Evolutionary conservation across 2,888 invertebrate species (phyloP).

Genomic region (Ormia ochracea): DNA sequence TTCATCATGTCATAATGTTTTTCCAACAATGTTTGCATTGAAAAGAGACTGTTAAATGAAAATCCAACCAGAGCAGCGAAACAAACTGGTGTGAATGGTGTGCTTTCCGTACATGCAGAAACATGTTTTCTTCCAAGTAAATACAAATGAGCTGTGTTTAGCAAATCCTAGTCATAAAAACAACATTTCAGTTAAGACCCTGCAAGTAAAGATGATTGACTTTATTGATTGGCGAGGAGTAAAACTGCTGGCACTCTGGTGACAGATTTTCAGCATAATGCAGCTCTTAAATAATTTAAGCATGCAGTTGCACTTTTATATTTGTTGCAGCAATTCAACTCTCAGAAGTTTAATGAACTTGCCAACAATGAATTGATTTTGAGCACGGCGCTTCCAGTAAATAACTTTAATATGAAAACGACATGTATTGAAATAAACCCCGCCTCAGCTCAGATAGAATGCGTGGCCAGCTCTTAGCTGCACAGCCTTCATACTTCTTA

Average conservation of each 20-base stretch:
- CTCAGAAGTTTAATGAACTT: slow-evolving; percentile 20
- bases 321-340: neutral
- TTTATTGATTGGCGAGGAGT: no score
- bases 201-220: neutral
- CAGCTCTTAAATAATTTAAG: neutral
- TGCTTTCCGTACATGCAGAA: neutral
- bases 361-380: slow-evolving; percentile 13
- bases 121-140: neutral
- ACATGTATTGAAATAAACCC: neutral
- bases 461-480: slow-evolving; percentile 3
- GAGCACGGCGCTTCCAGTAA: neutral
- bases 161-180: neutral
- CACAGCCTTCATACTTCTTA: slow-evolving; percentile 12
- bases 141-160: neutral
- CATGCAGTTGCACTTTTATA: neutral
- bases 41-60: neutral
- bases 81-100: neutral
- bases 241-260: no score
- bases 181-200: no score
- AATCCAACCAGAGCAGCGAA: neutral
- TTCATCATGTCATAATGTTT: slow-evolving; percentile 39
- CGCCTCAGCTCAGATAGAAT: neutral
- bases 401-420: neutral
- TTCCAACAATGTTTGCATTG: neutral
- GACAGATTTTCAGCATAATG: neutral